phyloP scores from a whole-genome alignment of 2,888 invertebrate genomes.

The Amaurobius ferox region DNA sequence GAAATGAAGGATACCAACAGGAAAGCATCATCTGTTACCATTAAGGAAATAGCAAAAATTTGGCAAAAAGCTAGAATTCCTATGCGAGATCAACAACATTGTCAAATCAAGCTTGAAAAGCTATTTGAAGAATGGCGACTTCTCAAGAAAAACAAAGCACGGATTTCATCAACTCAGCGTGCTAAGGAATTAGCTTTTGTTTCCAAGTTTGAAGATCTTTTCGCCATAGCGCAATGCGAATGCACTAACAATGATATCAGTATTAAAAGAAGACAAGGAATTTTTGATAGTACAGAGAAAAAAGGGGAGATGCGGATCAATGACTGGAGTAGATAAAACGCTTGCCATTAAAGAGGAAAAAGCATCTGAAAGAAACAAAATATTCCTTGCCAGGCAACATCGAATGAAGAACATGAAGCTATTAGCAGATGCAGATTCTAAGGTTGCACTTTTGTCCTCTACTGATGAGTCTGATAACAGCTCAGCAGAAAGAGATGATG shows the following conservation, averaged over 20 bases:
- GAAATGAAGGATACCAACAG: constrained; percentile 14
- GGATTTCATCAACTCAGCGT: background rate
- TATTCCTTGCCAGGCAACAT: no score
- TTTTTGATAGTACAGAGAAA: background rate
- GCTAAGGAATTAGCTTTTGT: background rate
- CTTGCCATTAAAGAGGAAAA: no score
- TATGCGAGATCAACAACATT: constrained; percentile 1
- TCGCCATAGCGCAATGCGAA: background rate
- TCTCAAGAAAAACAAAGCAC: background rate
- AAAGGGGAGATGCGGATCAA: background rate
- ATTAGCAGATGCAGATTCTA: no score
- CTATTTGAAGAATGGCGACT: background rate
- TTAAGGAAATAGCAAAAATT: no score
- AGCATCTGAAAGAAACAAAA: no score
- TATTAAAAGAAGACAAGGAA: background rate
- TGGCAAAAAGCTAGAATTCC: no score
- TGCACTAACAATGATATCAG: background rate
- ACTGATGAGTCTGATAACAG: no score
- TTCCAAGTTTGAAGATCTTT: background rate
- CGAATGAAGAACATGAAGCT: no score
- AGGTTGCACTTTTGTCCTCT: no score
- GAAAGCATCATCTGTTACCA: background rate
- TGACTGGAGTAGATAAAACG: background rate
- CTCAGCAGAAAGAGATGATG: no score
- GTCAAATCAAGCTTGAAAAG: constrained; percentile 21